Conservation (phyloP, 53 echinoderm and acorn worm genomes). For the Antedon mediterranea region DNA sequence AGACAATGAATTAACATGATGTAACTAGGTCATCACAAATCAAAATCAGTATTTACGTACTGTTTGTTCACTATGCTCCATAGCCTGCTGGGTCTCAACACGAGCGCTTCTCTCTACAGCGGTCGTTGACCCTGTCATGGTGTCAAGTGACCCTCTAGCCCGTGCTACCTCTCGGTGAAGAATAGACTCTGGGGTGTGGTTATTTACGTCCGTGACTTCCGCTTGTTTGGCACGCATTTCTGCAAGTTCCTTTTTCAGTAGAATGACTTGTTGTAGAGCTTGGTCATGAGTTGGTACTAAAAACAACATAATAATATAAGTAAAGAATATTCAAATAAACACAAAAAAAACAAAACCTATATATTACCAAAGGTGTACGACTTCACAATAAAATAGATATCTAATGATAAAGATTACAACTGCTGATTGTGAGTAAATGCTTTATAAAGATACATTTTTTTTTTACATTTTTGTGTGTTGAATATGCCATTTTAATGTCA, state of each 20-base stretch:
- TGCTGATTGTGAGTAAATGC: no score
- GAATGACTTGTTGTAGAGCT: constrained; percentile 91
- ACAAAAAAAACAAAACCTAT: no score
- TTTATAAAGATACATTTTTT: no score
- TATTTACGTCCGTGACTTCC: constrained; percentile 35
- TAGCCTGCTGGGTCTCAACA: constrained; percentile 73
- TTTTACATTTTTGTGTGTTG: no score
- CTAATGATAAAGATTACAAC: no score
- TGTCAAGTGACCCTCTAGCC: constrained; percentile 74
- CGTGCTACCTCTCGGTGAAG: constrained; percentile 76
- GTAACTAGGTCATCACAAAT: no score
- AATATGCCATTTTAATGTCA: no score
- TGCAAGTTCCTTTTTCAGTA: constrained; percentile 94
- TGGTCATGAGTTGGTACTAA: constrained; percentile 98
- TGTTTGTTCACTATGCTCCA: constrained; percentile 79
- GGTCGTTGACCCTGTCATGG: constrained; percentile 36
- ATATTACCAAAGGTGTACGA: no score
- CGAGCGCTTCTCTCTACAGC: constrained; percentile 92
- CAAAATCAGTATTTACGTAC: constrained; percentile 26
- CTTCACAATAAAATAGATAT: no score
- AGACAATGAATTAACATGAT: no score
- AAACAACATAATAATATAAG: background rate
- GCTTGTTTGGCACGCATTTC: constrained; percentile 99
- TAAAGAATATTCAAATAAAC: background rate
- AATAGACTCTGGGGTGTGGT: constrained; percentile 42